Evolutionary conservation across 2,113 vertebrate species (phyloP), one percentile per base, ranked within the genome.

Genomic region (Herpetotheres cachinnans): DNA sequence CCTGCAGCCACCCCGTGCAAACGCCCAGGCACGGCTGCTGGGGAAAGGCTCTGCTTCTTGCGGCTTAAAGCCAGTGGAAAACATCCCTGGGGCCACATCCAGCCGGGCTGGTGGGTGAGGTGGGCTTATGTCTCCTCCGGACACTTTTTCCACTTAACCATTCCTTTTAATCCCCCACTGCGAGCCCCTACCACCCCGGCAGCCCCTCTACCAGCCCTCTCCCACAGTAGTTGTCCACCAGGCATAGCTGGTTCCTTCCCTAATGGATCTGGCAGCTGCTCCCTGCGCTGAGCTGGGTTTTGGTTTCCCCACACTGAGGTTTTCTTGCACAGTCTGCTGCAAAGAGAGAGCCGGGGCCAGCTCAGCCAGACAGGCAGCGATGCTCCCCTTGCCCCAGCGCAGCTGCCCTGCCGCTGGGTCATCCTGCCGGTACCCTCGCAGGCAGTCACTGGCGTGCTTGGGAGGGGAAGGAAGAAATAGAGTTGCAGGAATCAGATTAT

Each of bases 181-280:
- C 1, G 11, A 77, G 27, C 49, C 69, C 19, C 32, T 50, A 59
- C 17, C n/a, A 71, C 44, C 18, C 16, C 6, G 2, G 16, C 76
- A 78, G 65, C 38, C 25, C 13, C 49, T 78, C 87, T 55, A 6
- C 11, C 15, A 1, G 58, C 36, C 49, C 47, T 67, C 42, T 87
- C 62, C 73, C 2, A 2, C 1, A 7, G 40, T 11, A 8, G 4
- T 63, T 5, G 1, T 82, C 70, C 86, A 67, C 70, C 40, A 87
- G 59, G 59, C 90, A 70, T 4, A 13, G 44, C 61, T 13, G 67
- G 34, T 59, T 86, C 92, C 56, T 67, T 59, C 78, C 83, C 69
- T 90, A 93, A 96, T 92, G 93, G 81, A 89, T 95, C 81, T 22
- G 66, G 77, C 94, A 93, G 92, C 88, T 82, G 85, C 78, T 91